These are phyloP conservation scores for Leptinotarsa juncta DNA, from an alignment of 2,888 invertebrate species.

Conservation along the genomic window DNA sequence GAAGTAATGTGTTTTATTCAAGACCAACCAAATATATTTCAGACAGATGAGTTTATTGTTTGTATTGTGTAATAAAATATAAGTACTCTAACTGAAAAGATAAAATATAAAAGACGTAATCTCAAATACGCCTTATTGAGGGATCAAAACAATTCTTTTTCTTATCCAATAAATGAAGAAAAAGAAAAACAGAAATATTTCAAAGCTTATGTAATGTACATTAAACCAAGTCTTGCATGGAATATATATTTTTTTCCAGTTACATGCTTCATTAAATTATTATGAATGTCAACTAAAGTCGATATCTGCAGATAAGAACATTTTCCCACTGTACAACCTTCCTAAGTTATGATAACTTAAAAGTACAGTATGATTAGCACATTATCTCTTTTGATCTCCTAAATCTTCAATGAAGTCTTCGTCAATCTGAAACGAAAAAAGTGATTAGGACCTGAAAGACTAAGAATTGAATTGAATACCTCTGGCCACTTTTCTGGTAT, in stretches of 20 bases:
- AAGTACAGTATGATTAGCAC: constrained; percentile 20
- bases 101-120: too few relatives aligned
- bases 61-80: too few relatives aligned
- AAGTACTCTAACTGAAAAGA: too few relatives aligned
- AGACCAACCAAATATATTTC: too few relatives aligned
- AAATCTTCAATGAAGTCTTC: constrained; percentile 93
- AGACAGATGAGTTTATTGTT: too few relatives aligned
- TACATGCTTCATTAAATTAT: background rate
- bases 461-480: constrained; percentile 65
- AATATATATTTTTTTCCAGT: background rate
- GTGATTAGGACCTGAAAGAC: background rate
- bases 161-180: background rate
- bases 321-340: background rate
- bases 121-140: too few relatives aligned
- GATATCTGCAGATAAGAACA: background rate
- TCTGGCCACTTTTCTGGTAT: constrained; percentile 99
- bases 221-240: background rate
- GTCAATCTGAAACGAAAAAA: constrained; percentile 74
- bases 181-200: background rate
- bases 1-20: too few relatives aligned
- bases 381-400: constrained; percentile 91
- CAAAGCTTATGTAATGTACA: background rate
- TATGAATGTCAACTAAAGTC: background rate
- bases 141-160: background rate
- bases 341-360: background rate